Evolutionary conservation across 2,113 vertebrate species (phyloP).

Genomic region (Pygathrix nemaeus): DNA sequence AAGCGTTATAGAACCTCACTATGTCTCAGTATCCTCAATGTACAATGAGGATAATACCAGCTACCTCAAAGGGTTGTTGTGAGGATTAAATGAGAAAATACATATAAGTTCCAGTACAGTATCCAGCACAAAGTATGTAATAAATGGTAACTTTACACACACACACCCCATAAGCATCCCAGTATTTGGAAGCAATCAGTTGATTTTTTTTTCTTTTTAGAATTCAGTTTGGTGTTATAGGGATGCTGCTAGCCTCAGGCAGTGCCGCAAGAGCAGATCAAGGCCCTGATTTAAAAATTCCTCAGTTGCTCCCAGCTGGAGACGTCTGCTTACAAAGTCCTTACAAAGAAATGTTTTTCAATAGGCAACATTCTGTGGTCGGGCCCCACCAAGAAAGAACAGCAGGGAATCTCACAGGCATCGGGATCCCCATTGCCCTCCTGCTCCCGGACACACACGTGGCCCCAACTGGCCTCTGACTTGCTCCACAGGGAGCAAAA

Average conservation of each 20-base stretch:
- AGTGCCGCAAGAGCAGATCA: background rate
- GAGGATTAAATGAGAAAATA: background rate
- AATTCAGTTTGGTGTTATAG: background rate
- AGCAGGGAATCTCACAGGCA: background rate
- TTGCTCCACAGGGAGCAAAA: background rate
- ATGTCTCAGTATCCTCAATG: background rate
- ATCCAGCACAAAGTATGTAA: background rate
- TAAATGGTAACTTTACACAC: background rate
- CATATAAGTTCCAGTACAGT: background rate
- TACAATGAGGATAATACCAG: background rate
- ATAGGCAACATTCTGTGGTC: background rate
- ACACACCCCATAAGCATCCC: background rate
- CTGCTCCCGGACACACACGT: background rate
- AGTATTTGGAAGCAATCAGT: background rate
- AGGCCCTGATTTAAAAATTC: background rate
- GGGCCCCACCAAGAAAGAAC: background rate
- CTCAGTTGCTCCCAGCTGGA: background rate
- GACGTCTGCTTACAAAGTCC: background rate
- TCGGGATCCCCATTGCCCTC: rapidly evolving
- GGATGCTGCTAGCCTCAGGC: background rate
- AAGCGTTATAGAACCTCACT: background rate
- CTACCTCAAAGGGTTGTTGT: background rate
- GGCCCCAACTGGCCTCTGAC: background rate
- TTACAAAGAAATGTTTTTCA: background rate
- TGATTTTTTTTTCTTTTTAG: background rate